Conservation (phyloP, 2,113 vertebrate genomes). For the Anthoscopus minutus region DNA sequence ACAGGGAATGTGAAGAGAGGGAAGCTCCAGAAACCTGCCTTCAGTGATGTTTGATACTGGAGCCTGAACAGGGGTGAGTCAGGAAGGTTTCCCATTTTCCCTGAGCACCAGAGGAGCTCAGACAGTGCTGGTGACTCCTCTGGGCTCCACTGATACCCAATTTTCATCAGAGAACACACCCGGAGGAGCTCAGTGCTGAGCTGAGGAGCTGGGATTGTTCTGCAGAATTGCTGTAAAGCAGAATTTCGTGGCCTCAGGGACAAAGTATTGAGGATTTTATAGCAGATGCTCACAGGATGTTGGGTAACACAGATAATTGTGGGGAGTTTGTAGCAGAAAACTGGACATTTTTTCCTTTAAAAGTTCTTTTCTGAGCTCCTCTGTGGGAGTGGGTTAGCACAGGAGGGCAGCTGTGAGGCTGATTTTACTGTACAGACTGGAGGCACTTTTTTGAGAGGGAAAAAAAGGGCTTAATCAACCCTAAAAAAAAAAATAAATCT, state of each 20-base stretch:
- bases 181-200: not conserved
- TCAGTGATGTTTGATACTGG: not conserved
- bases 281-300: slow-evolving; percentile 3
- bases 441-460: not conserved
- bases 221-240: not conserved
- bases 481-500: too few species aligned
- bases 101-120: not conserved
- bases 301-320: slow-evolving; percentile 4
- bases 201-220: not conserved
- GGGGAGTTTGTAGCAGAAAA: not conserved
- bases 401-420: not conserved
- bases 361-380: not conserved
- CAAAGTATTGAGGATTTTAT: not conserved
- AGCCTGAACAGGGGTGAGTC: not conserved
- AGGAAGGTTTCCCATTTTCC: not conserved
- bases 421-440: not conserved
- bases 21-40: slow-evolving; percentile 28
- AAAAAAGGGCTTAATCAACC: not conserved
- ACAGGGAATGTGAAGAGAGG: not conserved
- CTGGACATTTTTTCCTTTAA: not conserved
- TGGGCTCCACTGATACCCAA: fast-evolving
- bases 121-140: not conserved
- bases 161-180: not conserved
- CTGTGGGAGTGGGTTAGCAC: not conserved
- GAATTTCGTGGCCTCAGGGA: slow-evolving; percentile 14